phyloP scores from a whole-genome alignment of 2,888 invertebrate genomes.

The Hydrotaea cyrtoneurina region DNA sequence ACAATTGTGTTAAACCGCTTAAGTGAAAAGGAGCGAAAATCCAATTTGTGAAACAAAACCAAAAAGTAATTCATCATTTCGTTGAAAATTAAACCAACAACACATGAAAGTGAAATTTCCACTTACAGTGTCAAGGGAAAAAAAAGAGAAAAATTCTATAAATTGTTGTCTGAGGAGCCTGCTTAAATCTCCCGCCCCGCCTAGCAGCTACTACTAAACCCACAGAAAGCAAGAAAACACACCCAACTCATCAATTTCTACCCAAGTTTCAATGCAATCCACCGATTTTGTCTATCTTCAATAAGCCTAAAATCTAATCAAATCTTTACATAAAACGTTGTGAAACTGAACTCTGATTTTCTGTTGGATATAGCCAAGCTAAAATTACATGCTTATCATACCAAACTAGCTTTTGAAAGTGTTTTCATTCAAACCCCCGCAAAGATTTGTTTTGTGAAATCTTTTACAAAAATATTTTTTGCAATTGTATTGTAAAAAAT shows the following conservation, averaged over 20 bases:
- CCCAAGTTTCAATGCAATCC: slow-evolving; percentile 53
- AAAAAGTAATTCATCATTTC: too few species aligned
- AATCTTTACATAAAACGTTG: slow-evolving; percentile 24
- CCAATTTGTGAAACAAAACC: too few species aligned
- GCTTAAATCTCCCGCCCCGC: neutral
- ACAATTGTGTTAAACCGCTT: too few species aligned
- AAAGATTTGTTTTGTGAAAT: neutral
- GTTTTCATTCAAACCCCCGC: too few species aligned
- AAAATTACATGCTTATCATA: slow-evolving; percentile 12
- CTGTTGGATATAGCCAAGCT: neutral
- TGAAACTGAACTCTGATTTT: slow-evolving; percentile 13
- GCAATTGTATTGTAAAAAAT: neutral
- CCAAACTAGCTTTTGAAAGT: too few species aligned
- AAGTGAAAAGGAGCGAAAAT: too few species aligned
- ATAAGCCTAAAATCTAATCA: slow-evolving; percentile 10
- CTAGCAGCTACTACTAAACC: neutral
- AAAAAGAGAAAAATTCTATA: slow-evolving; percentile 22
- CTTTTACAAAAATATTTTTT: neutral
- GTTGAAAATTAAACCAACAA: too few species aligned
- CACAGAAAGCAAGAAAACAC: slow-evolving; percentile 17
- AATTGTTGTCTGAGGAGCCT: neutral
- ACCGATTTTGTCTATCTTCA: slow-evolving; percentile 61
- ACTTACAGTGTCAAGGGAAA: neutral
- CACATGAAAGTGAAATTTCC: too few species aligned
- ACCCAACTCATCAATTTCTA: neutral